Evolutionary conservation across 2,888 invertebrate genomes (phyloP), one percentile per base, ranked within the genome.

Genomic region (Drosophila mettleri): DNA sequence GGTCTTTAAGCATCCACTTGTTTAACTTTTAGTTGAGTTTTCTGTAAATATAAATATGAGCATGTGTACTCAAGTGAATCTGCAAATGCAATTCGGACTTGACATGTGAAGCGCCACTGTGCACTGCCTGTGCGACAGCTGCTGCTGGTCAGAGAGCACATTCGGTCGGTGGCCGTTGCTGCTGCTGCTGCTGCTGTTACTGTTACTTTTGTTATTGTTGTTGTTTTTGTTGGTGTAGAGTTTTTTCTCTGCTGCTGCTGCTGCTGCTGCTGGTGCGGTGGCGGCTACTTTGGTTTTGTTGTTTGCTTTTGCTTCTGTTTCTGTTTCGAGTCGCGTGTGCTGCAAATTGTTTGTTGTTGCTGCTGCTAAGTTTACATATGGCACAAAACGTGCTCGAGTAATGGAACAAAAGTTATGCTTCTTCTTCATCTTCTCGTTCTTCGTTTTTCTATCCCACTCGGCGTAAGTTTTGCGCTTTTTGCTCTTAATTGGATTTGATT

Each of bases 401-500:
- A 78, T 61, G 81, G 39, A 66, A 82, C 67, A 74, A 78, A 80
- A 64, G 75, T 75, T 87, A 62, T 60, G 45, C 43, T 27, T 39
- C 43, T 18, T 31, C 20, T 14, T 9, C 14, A n/a, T 22, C 14
- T 22, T 20, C 3, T 12, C n/a, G 14, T 34, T 57, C 14, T 29
- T 16, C 12, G 0, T 22, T 33, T 20, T 12, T 27, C 4, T 10
- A 18, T n/a, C 29, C 16, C n/a, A 31, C 38, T 33, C 38, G 38
- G 10, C 9, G 2, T 9, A 14, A 43, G 9, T 31, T 69, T 60
- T 71, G 60, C 52, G 58, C 49, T 61, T 58, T 62, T 67, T 75
- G 73, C 75, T 78, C 69, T 84, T 83, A 83, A 88, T 83, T 88
- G 83, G 88, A 83, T 88, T 83, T 83, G 88, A 83, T 88, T 88